Evolutionary conservation across 2,888 invertebrate genomes (phyloP).

Genomic region (Brachyopa scutellaris): DNA sequence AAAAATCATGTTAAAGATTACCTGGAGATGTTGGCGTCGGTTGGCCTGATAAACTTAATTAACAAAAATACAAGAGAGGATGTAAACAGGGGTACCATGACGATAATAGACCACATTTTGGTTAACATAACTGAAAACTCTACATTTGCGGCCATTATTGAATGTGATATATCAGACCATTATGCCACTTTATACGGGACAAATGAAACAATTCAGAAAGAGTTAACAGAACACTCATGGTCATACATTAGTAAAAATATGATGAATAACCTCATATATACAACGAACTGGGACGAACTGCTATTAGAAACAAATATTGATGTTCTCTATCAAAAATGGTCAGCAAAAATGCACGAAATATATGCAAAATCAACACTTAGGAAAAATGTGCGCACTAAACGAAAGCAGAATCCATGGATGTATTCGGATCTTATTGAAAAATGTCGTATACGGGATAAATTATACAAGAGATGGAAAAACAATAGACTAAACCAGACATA

Average conservation of each 20-base stretch:
- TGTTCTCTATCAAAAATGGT: background rate
- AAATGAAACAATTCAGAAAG: too few species aligned
- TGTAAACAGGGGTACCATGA: background rate
- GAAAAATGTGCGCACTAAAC: background rate
- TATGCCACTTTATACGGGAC: too few species aligned
- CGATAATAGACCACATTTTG: background rate
- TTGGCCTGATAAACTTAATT: background rate
- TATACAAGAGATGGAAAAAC: constrained; percentile 19
- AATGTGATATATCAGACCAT: too few species aligned
- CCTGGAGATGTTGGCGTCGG: background rate
- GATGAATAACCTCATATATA: background rate
- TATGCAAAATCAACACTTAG: background rate
- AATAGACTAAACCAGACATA: constrained; percentile 4
- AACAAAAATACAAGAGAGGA: background rate
- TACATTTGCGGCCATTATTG: too few species aligned
- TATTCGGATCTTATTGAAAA: background rate
- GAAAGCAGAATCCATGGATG: background rate
- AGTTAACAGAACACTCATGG: too few species aligned
- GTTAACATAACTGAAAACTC: background rate
- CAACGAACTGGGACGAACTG: background rate
- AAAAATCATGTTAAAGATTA: background rate
- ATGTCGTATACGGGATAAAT: background rate
- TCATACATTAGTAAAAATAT: background rate
- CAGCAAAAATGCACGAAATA: background rate
- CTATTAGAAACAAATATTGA: background rate